Evolutionary conservation across 2,888 invertebrate species (phyloP), one percentile per base, ranked within the genome.

Genomic region (Tiliacea citrago): DNA sequence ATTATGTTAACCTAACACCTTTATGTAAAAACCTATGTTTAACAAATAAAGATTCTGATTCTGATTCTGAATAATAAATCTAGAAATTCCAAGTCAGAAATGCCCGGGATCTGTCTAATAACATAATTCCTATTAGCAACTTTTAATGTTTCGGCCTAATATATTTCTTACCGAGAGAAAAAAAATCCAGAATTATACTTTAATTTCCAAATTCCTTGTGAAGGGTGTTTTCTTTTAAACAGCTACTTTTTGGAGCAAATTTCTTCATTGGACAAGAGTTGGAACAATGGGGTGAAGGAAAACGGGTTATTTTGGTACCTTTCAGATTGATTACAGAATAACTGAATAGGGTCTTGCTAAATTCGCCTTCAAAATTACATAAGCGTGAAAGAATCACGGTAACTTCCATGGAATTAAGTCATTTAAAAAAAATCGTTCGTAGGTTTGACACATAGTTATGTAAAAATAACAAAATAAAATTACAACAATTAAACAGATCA

Each of bases 271-370:
- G 61, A 66, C 65, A 75, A 35, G 58, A 63, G 39, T 79, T 62
- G 39, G 35, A 58, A 82, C 68, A 82, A 78, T 67, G 35, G 39
- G 29, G n/a, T n/a, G 35, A 51, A 67, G 62, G 29, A 39, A 57
- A 81, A 76, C 47, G 74, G 76, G 63, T 63, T 73, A 73, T 70
- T 78, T 79, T 80, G 35, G 60, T 71, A 68, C 55, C 84, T 70
- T 55, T 65, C 39, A 70, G 29, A 71, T 68, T 68, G 39, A 81
- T 60, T 90, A 90, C 67, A 68, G 81, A 80, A 66, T 70, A 75
- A 81, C 68, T 80, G 65, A 81, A 71, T 53, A 58, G 60, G 42
- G 42, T 47, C 24, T 62, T 35, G 29, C 13, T 61, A 69, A 47
- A 29, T 55, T 69, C 42, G 8, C 47, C 42, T n/a, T 57, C 18